Base-by-base conservation (phyloP, 2,797 vertebrate species). In the Gallinago nigripennis region DNA sequence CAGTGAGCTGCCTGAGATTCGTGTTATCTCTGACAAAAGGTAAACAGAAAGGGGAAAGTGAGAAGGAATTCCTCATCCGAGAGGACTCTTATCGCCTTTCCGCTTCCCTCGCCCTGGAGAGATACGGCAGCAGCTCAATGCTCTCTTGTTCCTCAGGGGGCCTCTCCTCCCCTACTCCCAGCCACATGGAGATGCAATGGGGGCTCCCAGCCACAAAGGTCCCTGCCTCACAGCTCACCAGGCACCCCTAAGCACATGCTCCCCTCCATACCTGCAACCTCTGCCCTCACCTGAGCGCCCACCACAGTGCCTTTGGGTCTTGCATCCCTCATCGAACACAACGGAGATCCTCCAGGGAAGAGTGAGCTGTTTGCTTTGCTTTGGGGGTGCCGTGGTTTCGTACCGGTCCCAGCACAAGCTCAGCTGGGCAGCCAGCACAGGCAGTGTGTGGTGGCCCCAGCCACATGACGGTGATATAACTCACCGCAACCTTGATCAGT, bases 21-120 rank as follows among this genome's bases (percentile, higher is more conserved):
- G 0, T 1, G 66, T 97, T 98, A 98, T 98, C 98, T 95, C 87
- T 85, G 81, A 82, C 27, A 56, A 79, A 91, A 97, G 94, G 76
- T 92, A 96, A 97, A 97, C 87, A 97, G 71, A 94, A 95, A 82
- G 87, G 91, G 92, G 92, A 98, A 98, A 96, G 94, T 96, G 97
- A 98, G 98, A 98, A 97, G 95, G 90, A 97, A 91, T 95, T 95
- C 91, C 92, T 97, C 93, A 92, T 93, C 91, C 14, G 53, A 97
- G 95, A 96, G 95, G 63, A 80, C 8, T 94, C 68, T 97, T 98
- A 98, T 98, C 98, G 31, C 82, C 91, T 94, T 97, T 96, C 95
- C 91, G 91, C 93, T 98, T 98, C 97, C 98, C 90, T 96, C 35
- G 16, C 86, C 46, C 90, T 1, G 17, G 81, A 82, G 92, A 97